Conservation (phyloP, 2,113 vertebrate genomes). For the Hypocryptadius cinnamomeus region DNA sequence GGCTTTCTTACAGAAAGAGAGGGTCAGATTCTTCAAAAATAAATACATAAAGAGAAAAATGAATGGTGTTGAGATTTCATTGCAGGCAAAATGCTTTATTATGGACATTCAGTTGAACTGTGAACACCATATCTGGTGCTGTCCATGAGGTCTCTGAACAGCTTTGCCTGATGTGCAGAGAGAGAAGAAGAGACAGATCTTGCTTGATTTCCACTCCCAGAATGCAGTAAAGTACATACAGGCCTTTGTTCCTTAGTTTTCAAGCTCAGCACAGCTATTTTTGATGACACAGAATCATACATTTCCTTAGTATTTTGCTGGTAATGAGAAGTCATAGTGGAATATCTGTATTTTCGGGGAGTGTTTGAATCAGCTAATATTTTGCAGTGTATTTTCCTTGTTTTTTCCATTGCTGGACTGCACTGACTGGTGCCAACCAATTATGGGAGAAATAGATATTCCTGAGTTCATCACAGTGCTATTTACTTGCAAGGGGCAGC, state of each 20-base stretch:
- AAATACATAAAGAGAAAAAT: background rate
- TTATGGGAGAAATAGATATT: conserved; percentile 7
- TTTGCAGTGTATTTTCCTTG: background rate
- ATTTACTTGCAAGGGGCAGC: conserved; percentile 20
- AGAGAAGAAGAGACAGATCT: background rate
- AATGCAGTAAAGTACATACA: background rate
- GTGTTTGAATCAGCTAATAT: background rate
- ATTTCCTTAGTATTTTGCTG: background rate
- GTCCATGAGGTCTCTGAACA: background rate
- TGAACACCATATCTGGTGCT: background rate
- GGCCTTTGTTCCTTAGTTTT: background rate
- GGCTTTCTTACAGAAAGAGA: background rate
- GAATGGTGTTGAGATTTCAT: background rate
- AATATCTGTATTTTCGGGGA: background rate
- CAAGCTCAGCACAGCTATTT: background rate
- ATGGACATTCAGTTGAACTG: background rate
- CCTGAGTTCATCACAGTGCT: background rate
- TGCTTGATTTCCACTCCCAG: background rate
- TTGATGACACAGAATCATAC: background rate
- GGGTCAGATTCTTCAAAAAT: background rate
- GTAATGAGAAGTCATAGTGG: background rate
- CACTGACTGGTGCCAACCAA: background rate
- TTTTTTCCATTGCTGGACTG: background rate
- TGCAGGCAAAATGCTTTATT: background rate
- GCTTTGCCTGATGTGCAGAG: background rate